Conservation (phyloP, 2,888 invertebrate species). For the Lepidocyrtinus sp. region DNA sequence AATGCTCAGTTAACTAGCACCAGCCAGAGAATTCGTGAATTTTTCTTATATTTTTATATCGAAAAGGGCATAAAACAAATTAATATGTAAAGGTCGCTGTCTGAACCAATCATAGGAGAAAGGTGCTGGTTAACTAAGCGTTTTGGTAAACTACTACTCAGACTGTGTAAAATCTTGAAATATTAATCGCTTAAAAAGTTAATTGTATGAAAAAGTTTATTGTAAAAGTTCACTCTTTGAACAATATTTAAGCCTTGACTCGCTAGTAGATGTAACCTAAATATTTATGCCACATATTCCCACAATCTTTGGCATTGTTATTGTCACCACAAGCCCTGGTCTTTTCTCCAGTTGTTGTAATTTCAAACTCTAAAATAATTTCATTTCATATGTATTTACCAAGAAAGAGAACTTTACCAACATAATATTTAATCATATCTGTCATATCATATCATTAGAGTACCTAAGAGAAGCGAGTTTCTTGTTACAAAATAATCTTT, state of each 20-base stretch:
- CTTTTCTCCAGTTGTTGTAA: too few relatives aligned
- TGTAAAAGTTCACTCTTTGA: too few relatives aligned
- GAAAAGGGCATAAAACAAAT: constrained; percentile 65
- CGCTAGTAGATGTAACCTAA: too few relatives aligned
- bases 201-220: too few relatives aligned
- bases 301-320: too few relatives aligned
- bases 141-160: neutral
- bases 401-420: neutral
- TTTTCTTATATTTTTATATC: constrained; percentile 67
- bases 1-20: constrained; percentile 49
- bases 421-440: constrained; percentile 33
- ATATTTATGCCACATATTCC: too few relatives aligned
- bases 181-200: too few relatives aligned
- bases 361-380: too few relatives aligned
- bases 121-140: constrained; percentile 52
- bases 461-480: constrained; percentile 47
- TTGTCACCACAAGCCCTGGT: too few relatives aligned
- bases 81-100: constrained; percentile 65
- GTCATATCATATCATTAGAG: constrained; percentile 64
- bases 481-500: neutral
- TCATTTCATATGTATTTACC: too few relatives aligned
- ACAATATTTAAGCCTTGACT: too few relatives aligned
- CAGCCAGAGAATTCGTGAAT: constrained; percentile 39
- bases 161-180: constrained; percentile 8
- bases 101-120: constrained; percentile 38